Evolutionary conservation across 2,113 vertebrate genomes (phyloP).

Genomic region (Tapirus terrestris): DNA sequence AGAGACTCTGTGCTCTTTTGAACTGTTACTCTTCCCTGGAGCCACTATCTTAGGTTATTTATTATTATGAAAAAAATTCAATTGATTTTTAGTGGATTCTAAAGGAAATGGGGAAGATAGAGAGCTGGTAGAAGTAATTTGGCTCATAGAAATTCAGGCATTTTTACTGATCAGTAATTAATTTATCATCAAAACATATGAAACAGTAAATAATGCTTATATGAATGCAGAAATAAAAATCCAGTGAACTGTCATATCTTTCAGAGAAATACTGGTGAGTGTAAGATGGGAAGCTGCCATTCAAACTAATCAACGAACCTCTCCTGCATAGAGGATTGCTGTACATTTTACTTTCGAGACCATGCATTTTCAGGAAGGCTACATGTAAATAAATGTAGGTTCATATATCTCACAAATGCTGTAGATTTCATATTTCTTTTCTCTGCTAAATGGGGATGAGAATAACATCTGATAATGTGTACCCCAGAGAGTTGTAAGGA

Average conservation of each 20-base stretch:
- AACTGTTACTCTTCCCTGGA: neutral
- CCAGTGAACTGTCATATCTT: neutral
- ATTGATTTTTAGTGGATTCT: slow-evolving; percentile 27
- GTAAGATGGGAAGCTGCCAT: neutral
- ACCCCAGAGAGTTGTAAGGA: neutral
- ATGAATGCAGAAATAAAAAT: slow-evolving; percentile 39
- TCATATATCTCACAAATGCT: neutral
- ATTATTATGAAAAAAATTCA: neutral
- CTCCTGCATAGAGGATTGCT: neutral
- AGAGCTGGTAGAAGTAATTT: slow-evolving; percentile 1
- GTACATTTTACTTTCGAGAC: neutral
- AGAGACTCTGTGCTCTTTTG: neutral
- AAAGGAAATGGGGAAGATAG: neutral
- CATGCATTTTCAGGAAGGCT: neutral
- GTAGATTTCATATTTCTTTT: slow-evolving; percentile 23
- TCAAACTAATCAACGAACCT: neutral
- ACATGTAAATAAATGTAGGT: neutral
- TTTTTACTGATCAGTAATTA: slow-evolving; percentile 19
- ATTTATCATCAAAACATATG: neutral
- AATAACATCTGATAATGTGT: neutral
- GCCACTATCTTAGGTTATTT: neutral
- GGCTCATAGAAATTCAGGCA: neutral
- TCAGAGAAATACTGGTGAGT: neutral
- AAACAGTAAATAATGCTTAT: neutral
- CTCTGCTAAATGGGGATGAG: neutral